Conservation (phyloP, 1,140 invertebrate genomes). For the Drosophila sechellia region DNA sequence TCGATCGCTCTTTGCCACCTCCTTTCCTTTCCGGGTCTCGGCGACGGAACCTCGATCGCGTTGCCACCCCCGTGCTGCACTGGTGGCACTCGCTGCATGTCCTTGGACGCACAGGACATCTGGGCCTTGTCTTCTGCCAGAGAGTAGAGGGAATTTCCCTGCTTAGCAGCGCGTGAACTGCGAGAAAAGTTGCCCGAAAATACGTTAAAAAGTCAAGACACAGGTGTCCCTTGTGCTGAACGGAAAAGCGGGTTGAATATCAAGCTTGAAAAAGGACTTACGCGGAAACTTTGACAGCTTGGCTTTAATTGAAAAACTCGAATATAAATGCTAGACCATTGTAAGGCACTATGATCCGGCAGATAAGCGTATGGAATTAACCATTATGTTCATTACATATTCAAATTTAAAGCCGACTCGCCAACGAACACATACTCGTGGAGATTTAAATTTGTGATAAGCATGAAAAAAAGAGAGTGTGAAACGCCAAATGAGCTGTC, state of each 20-base stretch:
- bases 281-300: background rate
- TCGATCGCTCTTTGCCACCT: slow-evolving; percentile 30
- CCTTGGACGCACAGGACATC: slow-evolving; percentile 37
- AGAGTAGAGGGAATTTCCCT: slow-evolving; percentile 31
- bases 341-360: slow-evolving; percentile 24
- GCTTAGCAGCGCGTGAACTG: slow-evolving; percentile 55
- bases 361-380: slow-evolving; percentile 35
- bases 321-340: slow-evolving; percentile 12
- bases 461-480: slow-evolving; percentile 47
- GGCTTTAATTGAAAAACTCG: slow-evolving; percentile 47
- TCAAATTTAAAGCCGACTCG: slow-evolving; percentile 70
- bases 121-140: slow-evolving; percentile 53
- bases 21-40: slow-evolving; percentile 9
- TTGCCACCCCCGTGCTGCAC: slow-evolving; percentile 45
- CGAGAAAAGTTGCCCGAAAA: slow-evolving; percentile 62
- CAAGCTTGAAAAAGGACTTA: background rate
- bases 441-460: slow-evolving; percentile 66
- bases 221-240: slow-evolving; percentile 34
- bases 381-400: slow-evolving; percentile 48
- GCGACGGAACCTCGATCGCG: slow-evolving; percentile 15
- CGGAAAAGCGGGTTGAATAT: slow-evolving; percentile 15
- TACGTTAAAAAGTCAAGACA: slow-evolving; percentile 67
- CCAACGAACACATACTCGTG: slow-evolving; percentile 20
- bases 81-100: slow-evolving; percentile 11
- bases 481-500: slow-evolving; percentile 66